Evolutionary conservation across 2,888 invertebrate species (phyloP).

Genomic region (Teinopalpus imperialis): DNA sequence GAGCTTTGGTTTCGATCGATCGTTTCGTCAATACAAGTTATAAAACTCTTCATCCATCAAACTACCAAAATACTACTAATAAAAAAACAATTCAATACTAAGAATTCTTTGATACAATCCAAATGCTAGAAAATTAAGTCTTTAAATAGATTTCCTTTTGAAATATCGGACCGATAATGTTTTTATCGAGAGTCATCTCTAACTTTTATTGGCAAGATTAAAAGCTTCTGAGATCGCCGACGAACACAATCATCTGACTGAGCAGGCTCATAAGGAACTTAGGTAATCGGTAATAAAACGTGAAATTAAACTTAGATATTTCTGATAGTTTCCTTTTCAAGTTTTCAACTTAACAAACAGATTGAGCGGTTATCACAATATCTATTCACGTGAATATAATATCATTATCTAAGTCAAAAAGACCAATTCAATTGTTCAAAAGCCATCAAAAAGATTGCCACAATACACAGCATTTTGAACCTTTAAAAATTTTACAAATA

Average conservation of each 20-base stretch:
- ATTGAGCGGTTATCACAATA: too few relatives aligned
- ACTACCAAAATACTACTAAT: too few relatives aligned
- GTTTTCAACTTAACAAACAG: too few relatives aligned
- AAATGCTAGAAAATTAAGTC: slow-evolving; percentile 7
- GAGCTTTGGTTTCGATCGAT: too few relatives aligned
- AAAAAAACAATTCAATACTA: not conserved
- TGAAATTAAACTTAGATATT: slow-evolving; percentile 7
- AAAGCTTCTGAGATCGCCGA: slow-evolving; percentile 36
- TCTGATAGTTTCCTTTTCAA: not conserved
- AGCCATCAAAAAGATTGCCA: too few relatives aligned
- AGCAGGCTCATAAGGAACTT: slow-evolving; percentile 22
- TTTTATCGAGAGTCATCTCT: slow-evolving; percentile 41
- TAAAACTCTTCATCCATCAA: too few relatives aligned
- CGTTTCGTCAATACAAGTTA: too few relatives aligned
- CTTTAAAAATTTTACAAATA: too few relatives aligned
- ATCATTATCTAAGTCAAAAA: too few relatives aligned
- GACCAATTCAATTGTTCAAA: too few relatives aligned
- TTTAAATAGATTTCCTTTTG: slow-evolving; percentile 8
- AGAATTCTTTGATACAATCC: slow-evolving; percentile 9
- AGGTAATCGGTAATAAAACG: slow-evolving; percentile 20
- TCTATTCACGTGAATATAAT: too few relatives aligned
- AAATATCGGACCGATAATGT: slow-evolving; percentile 36
- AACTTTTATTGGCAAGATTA: slow-evolving; percentile 51
- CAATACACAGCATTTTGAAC: too few relatives aligned
- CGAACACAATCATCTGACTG: slow-evolving; percentile 30